Evolutionary conservation across 2,797 vertebrate genomes (phyloP).

Genomic region (Glossophaga mutica): DNA sequence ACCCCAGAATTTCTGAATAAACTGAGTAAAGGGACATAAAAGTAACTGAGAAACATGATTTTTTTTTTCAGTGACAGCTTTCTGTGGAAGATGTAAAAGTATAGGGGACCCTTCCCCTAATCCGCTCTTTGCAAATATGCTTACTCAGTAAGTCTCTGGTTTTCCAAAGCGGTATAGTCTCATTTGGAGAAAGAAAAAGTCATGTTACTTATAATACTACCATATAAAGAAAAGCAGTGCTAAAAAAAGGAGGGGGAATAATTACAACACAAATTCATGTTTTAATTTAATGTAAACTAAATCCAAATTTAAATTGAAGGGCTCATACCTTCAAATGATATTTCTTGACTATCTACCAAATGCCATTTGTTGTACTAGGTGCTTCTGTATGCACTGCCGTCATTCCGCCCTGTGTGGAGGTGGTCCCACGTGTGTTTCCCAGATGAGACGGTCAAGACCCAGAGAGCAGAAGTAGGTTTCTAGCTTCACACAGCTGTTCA

Average conservation of each 20-base stretch:
- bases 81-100: neutral
- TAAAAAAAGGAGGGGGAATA: neutral
- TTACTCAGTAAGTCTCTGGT: neutral
- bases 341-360: neutral
- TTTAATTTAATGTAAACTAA: neutral
- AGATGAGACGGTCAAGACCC: neutral
- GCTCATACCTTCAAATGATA: neutral
- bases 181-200: neutral
- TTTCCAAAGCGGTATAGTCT: neutral
- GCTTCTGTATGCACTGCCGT: neutral
- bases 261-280: neutral
- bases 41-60: neutral
- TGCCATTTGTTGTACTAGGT: neutral
- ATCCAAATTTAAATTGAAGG: neutral
- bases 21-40: neutral
- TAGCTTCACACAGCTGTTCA: neutral
- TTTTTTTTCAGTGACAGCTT: neutral
- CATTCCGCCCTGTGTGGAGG: neutral
- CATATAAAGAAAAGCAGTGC: neutral
- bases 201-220: neutral
- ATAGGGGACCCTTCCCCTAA: neutral
- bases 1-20: neutral
- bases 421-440: neutral
- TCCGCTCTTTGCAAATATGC: neutral
- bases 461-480: neutral